phyloP scores from a whole-genome alignment of 92 coral and sea anemone genomes.

The Palythoa grandis region DNA sequence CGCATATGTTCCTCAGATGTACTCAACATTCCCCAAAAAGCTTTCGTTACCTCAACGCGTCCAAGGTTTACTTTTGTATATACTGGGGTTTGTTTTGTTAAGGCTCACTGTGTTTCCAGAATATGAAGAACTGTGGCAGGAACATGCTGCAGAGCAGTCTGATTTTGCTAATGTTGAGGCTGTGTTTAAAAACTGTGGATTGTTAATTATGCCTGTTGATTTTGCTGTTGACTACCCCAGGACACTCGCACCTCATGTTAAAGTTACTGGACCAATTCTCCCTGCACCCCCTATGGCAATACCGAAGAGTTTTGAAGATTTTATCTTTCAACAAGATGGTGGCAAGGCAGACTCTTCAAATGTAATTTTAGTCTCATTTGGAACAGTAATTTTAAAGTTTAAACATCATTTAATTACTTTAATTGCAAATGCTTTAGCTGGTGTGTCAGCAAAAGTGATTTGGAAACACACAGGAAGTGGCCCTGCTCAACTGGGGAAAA shows the following conservation, averaged over 20 bases:
- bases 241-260: slow-evolving; percentile 77
- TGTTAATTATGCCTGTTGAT: slow-evolving; percentile 74
- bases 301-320: slow-evolving; percentile 50
- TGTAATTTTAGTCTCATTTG: slow-evolving; percentile 76
- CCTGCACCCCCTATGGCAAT: slow-evolving; percentile 74
- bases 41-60: slow-evolving; percentile 62
- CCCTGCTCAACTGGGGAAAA: slow-evolving; percentile 53
- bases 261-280: slow-evolving; percentile 79
- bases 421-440: slow-evolving; percentile 12
- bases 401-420: slow-evolving; percentile 15
- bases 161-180: slow-evolving; percentile 57
- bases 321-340: slow-evolving; percentile 45
- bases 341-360: slow-evolving; percentile 1
- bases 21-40: slow-evolving; percentile 53
- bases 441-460: slow-evolving; percentile 27
- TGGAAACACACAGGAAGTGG: slow-evolving; percentile 16
- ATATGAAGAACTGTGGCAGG: slow-evolving; percentile 73
- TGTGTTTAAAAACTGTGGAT: slow-evolving; percentile 63
- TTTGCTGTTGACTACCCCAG: slow-evolving; percentile 79
- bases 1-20: slow-evolving; percentile 71
- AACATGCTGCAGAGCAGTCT: slow-evolving; percentile 61
- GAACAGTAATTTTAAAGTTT: slow-evolving; percentile 79
- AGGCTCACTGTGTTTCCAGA: slow-evolving; percentile 45
- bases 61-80: slow-evolving; percentile 60
- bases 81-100: slow-evolving; percentile 51